Conservation (phyloP, 2,888 invertebrate genomes). For the Drosophila tanythrix region DNA sequence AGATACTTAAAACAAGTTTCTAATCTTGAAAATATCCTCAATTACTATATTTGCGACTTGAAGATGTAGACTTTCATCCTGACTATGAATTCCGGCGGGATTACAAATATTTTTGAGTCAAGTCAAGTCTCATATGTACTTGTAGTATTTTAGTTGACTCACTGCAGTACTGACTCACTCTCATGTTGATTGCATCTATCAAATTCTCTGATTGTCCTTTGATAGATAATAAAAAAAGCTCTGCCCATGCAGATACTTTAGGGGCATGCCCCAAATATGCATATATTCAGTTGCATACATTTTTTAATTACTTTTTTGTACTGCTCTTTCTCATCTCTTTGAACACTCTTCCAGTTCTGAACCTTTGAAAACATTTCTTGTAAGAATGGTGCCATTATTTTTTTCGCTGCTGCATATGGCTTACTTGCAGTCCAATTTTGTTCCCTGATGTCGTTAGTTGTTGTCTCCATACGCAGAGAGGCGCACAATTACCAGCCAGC, state of each 20-base stretch:
- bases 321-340: not conserved
- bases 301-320: not conserved
- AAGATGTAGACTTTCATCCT: not conserved
- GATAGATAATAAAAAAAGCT: not conserved
- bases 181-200: not conserved
- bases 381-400: not conserved
- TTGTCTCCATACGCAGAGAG: slow-evolving; percentile 13
- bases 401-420: not conserved
- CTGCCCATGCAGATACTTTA: not conserved
- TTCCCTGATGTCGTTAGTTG: slow-evolving; percentile 3
- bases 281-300: accelerated
- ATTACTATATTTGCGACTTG: not conserved
- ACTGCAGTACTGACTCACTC: not conserved
- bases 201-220: not conserved
- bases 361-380: not conserved
- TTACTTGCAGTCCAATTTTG: not conserved
- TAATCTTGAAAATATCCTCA: not conserved
- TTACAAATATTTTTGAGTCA: not conserved
- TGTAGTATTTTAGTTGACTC: not conserved
- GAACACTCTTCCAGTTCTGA: not conserved
- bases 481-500: slow-evolving; percentile 4
- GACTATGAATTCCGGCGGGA: not conserved
- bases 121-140: not conserved
- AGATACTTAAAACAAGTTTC: not conserved
- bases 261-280: not conserved